Evolutionary conservation across 2,797 vertebrate species (phyloP), one percentile per base, ranked within the genome.

Genomic region (Enteromius paludinosus): DNA sequence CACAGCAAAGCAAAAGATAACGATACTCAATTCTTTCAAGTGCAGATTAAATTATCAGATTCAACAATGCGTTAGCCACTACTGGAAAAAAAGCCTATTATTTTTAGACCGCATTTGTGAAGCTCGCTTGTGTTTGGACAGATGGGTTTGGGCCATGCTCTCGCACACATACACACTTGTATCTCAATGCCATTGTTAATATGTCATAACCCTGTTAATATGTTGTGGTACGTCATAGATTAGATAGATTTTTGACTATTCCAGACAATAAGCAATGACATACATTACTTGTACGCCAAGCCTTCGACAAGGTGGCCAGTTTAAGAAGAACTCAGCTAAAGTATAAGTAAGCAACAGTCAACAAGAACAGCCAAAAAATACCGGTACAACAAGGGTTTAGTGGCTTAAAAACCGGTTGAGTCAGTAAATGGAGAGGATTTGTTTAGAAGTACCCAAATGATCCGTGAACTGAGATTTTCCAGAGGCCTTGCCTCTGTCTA

Each of bases 401-500:
- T 87, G 66, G 87, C 25, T 87, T 86, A 69, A 77, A 90, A 86
- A 85, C 76, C 2, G 23, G 35, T 85, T 65, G 85, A 84, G 80
- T 77, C 2, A 85, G 87, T 89, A 90, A 89, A 89, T 89, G 83
- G 70, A 89, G 70, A 85, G 88, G 87, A 85, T 89, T 90, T 83
- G 23, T 72, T 86, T 81, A 79, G 85, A 86, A 68, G 78, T 82
- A 84, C 82, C 78, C 66, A 64, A 90, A 89, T 78, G 87, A 90
- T 87, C 90, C 89, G 88, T 83, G 86, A 89, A 82, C n/a, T 80
- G 88, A 92, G 23, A 76, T 65, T 82, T 89, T n/a, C 72, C 90
- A 91, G 90, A 87, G 73, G 77, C 80, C 70, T 86, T 69, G 72
- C 49, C 54, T 84, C 68, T 70, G 81, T 79, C 71, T 84, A 65